Evolutionary conservation across 1,140 invertebrate genomes (phyloP), one percentile per base, ranked within the genome.

Genomic region (Charaxes varanes): DNA sequence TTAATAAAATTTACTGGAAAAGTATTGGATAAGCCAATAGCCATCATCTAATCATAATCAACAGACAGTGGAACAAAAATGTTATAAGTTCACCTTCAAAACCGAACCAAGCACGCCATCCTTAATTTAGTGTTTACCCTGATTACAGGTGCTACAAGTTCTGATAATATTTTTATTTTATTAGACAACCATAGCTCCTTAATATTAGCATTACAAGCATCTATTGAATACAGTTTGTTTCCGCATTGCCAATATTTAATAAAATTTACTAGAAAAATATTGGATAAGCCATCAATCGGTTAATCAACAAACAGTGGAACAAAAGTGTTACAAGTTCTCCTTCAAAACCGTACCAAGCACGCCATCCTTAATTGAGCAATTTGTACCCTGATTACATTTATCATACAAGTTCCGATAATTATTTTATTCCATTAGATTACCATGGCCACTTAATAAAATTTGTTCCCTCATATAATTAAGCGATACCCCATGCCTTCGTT

Each of bases 381-480:
- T 26, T 31, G 18, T 10, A 17, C 5, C 4, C 12, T 13, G 18
- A 31, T 31, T 8, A 31, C 11, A 2, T 14, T 14, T 18, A 37
- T 37, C 24, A 30, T n/a, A 38, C 12, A 24, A 30, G 6, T 4
- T 17, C 11, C 17, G 7, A 30, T 30, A 30, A 38, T 38, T 30
- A 38, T 30, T 30, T 30, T 21, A 38, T 38, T 19, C 24, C 36
- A 30, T 38, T 18, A 26, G 18, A 38, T 30, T 26, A 41, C 28
- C 41, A 50, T 27, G 45, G 52, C 37, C 52, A 50, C 41, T 55
- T 50, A 42, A 46, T 50, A 42, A 55, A 55, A 43, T 50, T 50
- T 28, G 23, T 34, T 41, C 41, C 38, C 19, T 22, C 32, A 36
- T 42, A 43, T 35, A 33, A 41, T 41, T 22, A 46, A 46, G 34